A percentile compares a stretch with the other conserved stretches of the same genome.
These are phyloP conservation scores for Lysandra coridon DNA, from an alignment of 2,888 invertebrate genomes.

Conservation along the genomic window DNA sequence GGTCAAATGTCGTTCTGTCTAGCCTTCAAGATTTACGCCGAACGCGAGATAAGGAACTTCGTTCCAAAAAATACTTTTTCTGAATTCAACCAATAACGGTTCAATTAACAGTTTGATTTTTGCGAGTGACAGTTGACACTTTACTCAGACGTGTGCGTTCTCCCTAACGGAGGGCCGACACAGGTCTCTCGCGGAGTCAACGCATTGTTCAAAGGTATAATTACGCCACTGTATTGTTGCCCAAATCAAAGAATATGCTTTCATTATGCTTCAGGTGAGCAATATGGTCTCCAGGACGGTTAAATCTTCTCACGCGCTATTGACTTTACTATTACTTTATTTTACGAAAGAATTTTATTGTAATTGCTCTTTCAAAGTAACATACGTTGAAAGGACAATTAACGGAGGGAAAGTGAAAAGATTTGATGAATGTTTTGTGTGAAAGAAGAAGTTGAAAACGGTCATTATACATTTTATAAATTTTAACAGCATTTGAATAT, in stretches of 20 bases:
- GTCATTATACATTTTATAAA: too few species aligned
- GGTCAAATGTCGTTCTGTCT: too few species aligned
- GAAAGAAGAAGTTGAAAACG: background rate
- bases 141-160: slow-evolving; percentile 39
- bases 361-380: slow-evolving; percentile 8
- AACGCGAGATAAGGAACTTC: too few species aligned
- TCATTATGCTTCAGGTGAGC: slow-evolving; percentile 75
- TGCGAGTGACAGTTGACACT: background rate
- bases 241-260: slow-evolving; percentile 77
- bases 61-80: too few species aligned
- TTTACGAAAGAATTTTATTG: background rate
- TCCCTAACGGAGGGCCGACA: slow-evolving; percentile 11
- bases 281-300: slow-evolving; percentile 73
- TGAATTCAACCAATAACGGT: too few species aligned
- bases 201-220: slow-evolving; percentile 74
- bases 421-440: background rate
- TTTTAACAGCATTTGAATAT: too few species aligned
- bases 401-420: background rate
- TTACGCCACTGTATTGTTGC: slow-evolving; percentile 73
- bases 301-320: slow-evolving; percentile 76
- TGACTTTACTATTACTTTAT: slow-evolving; percentile 41
- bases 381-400: background rate
- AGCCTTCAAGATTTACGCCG: too few species aligned
- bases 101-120: too few species aligned
- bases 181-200: slow-evolving; percentile 47